phyloP scores from a whole-genome alignment of 2,113 vertebrate genomes.

The Channa argus region DNA sequence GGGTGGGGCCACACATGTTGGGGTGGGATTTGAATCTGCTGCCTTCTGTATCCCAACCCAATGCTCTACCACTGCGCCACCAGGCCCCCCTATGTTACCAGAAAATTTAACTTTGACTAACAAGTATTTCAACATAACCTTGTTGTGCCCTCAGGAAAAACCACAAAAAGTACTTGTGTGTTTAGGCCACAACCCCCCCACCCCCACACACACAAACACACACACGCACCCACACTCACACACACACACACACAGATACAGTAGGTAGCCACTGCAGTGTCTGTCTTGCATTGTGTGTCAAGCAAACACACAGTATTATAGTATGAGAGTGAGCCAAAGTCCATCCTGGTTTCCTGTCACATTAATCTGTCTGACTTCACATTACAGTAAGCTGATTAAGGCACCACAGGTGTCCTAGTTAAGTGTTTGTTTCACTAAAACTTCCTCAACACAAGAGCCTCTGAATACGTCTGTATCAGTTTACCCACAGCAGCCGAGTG shows the following conservation, averaged over 20 bases:
- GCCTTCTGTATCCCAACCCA: too few species aligned
- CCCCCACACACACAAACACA: background rate
- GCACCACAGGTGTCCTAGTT: constrained; percentile 61
- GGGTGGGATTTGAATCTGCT: too few species aligned
- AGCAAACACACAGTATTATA: constrained; percentile 26
- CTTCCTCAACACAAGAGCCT: constrained; percentile 32
- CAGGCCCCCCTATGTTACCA: too few species aligned
- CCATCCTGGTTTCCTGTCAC: constrained; percentile 59
- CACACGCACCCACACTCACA: constrained; percentile 18
- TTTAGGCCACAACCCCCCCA: too few species aligned
- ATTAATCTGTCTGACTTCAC: constrained; percentile 59
- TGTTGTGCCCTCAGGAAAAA: constrained; percentile 44
- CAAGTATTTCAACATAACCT: constrained; percentile 57
- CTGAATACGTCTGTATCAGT: constrained; percentile 25
- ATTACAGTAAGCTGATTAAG: constrained; percentile 71
- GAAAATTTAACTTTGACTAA: too few species aligned
- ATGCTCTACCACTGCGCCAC: too few species aligned
- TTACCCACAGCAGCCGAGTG: constrained; percentile 10
- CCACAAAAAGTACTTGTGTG: too few species aligned
- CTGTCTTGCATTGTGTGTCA: background rate
- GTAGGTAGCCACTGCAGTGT: background rate
- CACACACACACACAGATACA: background rate
- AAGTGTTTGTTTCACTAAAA: constrained; percentile 56
- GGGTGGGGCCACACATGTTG: too few species aligned
- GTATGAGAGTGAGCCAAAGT: constrained; percentile 37